These are phyloP conservation scores for Paralvinella palmiformis DNA, from an alignment of 1,140 invertebrate genomes.

Conservation along the genomic window DNA sequence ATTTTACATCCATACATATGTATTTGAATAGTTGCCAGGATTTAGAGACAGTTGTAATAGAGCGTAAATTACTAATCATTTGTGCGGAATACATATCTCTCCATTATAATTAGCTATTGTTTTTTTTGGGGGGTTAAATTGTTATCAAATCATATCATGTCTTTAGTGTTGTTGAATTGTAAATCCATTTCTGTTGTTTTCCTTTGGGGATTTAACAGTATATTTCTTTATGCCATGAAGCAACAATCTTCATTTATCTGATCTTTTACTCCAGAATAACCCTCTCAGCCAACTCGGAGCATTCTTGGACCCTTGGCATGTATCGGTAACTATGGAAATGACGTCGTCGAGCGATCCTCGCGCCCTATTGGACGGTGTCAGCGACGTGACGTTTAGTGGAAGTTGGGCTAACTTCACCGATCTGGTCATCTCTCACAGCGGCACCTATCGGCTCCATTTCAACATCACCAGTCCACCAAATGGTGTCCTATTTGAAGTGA, in stretches of 20 bases:
- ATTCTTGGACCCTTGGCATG: slow-evolving; percentile 1
- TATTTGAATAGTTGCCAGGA: neutral
- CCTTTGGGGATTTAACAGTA: too few species aligned
- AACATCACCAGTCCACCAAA: neutral
- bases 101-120: too few species aligned
- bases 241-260: neutral
- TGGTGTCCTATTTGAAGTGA: neutral
- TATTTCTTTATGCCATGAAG: too few species aligned
- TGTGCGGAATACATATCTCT: too few species aligned
- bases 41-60: too few species aligned
- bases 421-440: slow-evolving; percentile 1
- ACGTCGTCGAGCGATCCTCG: neutral
- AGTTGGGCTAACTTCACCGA: neutral
- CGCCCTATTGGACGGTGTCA: neutral
- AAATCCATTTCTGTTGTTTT: too few species aligned
- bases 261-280: neutral
- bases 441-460: neutral
- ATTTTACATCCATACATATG: neutral
- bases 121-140: too few species aligned
- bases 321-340: neutral
- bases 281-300: neutral
- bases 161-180: too few species aligned
- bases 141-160: too few species aligned
- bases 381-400: neutral
- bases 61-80: too few species aligned